Evolutionary conservation across 2,113 vertebrate genomes (phyloP).

Genomic region (Diphyllodes magnificus): DNA sequence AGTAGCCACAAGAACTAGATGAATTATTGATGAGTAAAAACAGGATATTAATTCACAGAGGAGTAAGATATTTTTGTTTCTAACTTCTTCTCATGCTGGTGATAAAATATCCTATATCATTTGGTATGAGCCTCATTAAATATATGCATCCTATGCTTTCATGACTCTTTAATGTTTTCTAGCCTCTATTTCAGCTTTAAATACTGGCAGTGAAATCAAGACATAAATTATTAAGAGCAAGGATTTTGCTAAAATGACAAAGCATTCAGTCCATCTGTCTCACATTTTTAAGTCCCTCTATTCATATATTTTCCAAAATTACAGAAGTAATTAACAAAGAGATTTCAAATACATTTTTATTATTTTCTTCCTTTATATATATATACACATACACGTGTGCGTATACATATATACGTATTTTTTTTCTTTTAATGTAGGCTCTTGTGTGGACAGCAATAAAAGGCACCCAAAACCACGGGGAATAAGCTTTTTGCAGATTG

Average conservation of each 20-base stretch:
- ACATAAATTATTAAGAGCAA: neutral
- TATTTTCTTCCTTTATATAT: neutral
- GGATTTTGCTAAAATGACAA: neutral
- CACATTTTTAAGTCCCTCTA: neutral
- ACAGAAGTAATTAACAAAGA: neutral
- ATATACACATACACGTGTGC: no score
- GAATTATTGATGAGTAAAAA: slow-evolving; percentile 17
- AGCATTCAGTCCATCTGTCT: neutral
- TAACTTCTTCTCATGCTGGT: neutral
- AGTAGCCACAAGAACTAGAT: slow-evolving; percentile 28
- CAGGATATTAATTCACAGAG: slow-evolving; percentile 15
- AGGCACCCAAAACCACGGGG: neutral
- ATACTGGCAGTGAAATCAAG: neutral
- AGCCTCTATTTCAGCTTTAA: neutral
- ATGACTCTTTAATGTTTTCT: neutral
- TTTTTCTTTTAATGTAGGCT: neutral
- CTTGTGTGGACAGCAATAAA: neutral
- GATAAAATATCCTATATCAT: neutral
- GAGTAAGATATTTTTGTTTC: slow-evolving; percentile 9
- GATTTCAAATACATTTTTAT: neutral
- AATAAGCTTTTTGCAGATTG: neutral
- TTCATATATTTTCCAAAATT: neutral
- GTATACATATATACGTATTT: no score
- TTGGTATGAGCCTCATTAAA: neutral
- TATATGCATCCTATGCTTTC: neutral